Base-by-base conservation (phyloP, 2,113 vertebrate species). In the Notechis scutatus region DNA sequence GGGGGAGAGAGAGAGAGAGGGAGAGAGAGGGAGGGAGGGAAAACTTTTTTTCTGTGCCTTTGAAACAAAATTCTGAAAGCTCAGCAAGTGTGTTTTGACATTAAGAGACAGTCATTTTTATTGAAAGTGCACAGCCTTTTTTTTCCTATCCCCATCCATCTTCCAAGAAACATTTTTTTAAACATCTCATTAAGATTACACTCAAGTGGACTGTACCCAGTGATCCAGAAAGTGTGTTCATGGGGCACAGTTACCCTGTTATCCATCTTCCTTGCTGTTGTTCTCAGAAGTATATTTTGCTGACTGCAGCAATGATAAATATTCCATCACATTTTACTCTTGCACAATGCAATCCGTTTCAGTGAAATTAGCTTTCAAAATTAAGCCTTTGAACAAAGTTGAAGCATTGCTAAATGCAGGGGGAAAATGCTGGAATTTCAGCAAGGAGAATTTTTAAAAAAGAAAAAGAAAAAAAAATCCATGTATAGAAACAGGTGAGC, bases 311-410 rank as follows among this genome's bases (percentile, higher is more conserved):
- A 94, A 93, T 39, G 87, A 90, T 74, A 95, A 96, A 88, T 47
- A 54, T 54, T 93, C 91, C 42, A 94, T 87, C 85, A 85, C 95
- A 91, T 96, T 97, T 97, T 96, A 95, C 95, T 97, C 96, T 85
- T 96, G 86, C 69, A 93, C 93, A 92, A 87, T 93, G 91, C 95
- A 96, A 81, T 95, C 87, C 56, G 45, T 94, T 26, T 95, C 91
- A 20, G 29, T 94, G 96, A 96, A 97, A 97, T 95, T 90, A 96
- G 94, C 95, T 96, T 81, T 89, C 92, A 61, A 91, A 96, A 97
- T 97, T 97, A 97, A 95, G 55, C 94, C 54, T 47, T 90, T 95
- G 91, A 94, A 93, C 94, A 96, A 96, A n/a, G 61, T 56, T 96
- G 59, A 96, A 59, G 21, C 92, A 29, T 26, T 74, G 90, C 94